Conservation (phyloP, 2,888 invertebrate genomes). For the Drosophila paranaensis region DNA sequence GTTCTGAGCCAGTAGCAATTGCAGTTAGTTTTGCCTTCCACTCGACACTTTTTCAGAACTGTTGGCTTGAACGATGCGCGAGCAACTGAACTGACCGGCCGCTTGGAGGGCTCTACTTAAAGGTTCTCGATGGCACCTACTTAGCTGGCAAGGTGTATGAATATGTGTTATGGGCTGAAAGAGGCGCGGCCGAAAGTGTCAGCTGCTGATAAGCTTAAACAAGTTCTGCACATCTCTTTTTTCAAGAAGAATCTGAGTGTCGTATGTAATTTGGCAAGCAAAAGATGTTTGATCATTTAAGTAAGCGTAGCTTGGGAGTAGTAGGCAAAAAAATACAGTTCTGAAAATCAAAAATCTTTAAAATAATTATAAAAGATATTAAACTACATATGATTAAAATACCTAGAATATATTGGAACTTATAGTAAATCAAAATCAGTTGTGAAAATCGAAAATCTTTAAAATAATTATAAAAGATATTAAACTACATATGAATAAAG, state of each 20-base stretch:
- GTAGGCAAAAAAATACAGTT: background rate
- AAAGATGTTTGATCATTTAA: background rate
- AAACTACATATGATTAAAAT: too few species aligned
- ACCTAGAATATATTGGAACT: too few species aligned
- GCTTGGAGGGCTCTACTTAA: conserved; percentile 60
- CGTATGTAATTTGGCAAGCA: background rate
- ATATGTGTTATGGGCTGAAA: conserved; percentile 8
- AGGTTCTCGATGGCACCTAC: conserved; percentile 42
- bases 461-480: too few species aligned
- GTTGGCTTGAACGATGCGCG: conserved; percentile 47
- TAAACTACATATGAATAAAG: too few species aligned
- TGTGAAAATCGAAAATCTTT: too few species aligned
- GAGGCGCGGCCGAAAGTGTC: background rate
- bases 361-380: too few species aligned
- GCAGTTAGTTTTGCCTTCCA: background rate
- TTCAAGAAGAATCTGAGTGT: background rate
- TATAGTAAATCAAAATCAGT: too few species aligned
- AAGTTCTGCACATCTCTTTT: conserved; percentile 6
- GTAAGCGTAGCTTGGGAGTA: background rate
- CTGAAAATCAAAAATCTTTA: too few species aligned
- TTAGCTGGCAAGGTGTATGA: conserved; percentile 5
- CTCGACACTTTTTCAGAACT: conserved; percentile 29
- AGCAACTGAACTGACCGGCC: conserved; percentile 52
- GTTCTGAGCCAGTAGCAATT: conserved; percentile 29
- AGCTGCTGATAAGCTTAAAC: conserved; percentile 16